A percentile compares a stretch with the other conserved stretches of the same genome.
phyloP scores from a whole-genome alignment of 1,140 invertebrate species.

The Lordiphosa collinella region DNA sequence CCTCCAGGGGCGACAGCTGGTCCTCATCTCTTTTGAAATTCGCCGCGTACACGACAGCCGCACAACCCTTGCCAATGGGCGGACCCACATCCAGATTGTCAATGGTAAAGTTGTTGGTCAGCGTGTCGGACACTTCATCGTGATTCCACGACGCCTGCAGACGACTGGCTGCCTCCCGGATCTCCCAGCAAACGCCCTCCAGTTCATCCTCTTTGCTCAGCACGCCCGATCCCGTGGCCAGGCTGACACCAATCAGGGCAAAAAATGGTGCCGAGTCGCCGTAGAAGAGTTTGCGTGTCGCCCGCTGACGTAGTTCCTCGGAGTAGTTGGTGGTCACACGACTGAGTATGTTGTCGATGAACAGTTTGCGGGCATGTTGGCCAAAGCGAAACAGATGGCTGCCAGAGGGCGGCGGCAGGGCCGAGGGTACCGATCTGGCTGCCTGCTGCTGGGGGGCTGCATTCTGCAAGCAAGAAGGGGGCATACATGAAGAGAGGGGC shows the following conservation, averaged over 20 bases:
- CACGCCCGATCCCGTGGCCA: constrained; percentile 87
- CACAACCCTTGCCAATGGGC: constrained; percentile 89
- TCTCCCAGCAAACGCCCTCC: constrained; percentile 89
- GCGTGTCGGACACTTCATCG: constrained; percentile 77
- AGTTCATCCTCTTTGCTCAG: constrained; percentile 90
- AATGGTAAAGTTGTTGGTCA: constrained; percentile 80
- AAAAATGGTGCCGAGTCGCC: constrained; percentile 88
- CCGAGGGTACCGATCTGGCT: constrained; percentile 13
- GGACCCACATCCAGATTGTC: constrained; percentile 85
- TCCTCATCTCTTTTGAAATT: constrained; percentile 69
- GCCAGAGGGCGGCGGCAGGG: constrained; percentile 4
- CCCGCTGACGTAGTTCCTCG: constrained; percentile 83
- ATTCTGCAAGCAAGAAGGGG: background rate
- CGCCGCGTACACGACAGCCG: constrained; percentile 90
- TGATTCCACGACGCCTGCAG: constrained; percentile 83
- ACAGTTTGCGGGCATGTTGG: constrained; percentile 83
- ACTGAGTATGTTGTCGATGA: constrained; percentile 86
- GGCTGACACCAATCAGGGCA: constrained; percentile 86
- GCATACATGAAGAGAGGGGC: background rate
- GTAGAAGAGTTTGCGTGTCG: constrained; percentile 83
- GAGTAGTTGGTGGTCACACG: constrained; percentile 85
- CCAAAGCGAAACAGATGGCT: constrained; percentile 82
- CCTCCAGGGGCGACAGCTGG: constrained; percentile 8
- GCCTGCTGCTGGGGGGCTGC: constrained; percentile 29
- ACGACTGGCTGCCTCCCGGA: constrained; percentile 85